Evolutionary conservation across 23 tunicate genomes (phyloP).

Genomic region (Ascidia mentula): DNA sequence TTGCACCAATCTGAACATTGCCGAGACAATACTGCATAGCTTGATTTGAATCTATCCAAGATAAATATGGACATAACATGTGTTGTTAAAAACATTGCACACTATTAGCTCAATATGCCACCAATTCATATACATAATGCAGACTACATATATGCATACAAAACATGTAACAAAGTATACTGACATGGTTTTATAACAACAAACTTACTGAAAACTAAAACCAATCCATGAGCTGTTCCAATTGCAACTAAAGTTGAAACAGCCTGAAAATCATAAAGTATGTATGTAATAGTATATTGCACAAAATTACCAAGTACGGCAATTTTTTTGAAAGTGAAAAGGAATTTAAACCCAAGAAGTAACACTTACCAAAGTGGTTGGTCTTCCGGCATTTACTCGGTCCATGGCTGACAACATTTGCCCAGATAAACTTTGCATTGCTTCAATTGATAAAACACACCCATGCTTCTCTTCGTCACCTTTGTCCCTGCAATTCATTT

Average conservation of each 20-base stretch:
- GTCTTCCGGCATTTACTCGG: conserved; percentile 81
- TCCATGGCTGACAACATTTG: conserved; percentile 59
- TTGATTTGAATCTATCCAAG: conserved; percentile 57
- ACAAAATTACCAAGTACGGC: background rate
- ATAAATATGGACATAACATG: no score
- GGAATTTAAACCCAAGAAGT: no score
- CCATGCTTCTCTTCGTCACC: conserved; percentile 33
- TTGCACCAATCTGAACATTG: conserved; percentile 57
- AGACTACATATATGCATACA: no score
- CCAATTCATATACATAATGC: no score
- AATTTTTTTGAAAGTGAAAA: background rate
- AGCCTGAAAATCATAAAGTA: no score
- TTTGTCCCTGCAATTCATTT: conserved; percentile 24
- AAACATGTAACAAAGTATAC: no score
- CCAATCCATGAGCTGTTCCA: conserved; percentile 87
- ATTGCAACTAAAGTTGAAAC: conserved; percentile 68
- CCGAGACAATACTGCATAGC: conserved; percentile 62
- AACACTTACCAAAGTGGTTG: conserved; percentile 68
- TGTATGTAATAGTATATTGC: background rate
- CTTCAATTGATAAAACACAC: conserved; percentile 52
- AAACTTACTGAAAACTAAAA: conserved; percentile 65
- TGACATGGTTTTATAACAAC: background rate
- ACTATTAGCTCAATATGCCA: no score
- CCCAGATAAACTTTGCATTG: conserved; percentile 54
- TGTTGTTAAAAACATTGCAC: no score